Conservation (phyloP, 2,113 vertebrate genomes). For the Jaculus jaculus region DNA sequence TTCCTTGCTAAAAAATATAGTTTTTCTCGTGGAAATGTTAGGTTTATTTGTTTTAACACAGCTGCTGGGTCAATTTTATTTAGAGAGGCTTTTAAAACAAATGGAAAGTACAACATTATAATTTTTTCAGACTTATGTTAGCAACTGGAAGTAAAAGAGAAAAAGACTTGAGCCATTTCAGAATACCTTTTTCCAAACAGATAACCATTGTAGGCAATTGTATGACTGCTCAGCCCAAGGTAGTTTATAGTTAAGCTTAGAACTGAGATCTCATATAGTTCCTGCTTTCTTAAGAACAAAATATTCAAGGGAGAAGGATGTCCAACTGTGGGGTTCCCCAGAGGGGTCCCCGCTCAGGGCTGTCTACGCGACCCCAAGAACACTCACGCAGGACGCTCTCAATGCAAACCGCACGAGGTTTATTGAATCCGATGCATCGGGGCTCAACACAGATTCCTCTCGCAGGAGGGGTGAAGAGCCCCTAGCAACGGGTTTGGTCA, state of each 20-base stretch:
- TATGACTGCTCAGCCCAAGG: background rate
- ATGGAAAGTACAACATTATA: slow-evolving; percentile 15
- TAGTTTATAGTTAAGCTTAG: background rate
- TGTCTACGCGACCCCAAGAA: too few relatives aligned
- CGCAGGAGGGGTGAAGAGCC: too few relatives aligned
- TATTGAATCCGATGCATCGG: too few relatives aligned
- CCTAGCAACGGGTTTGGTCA: too few relatives aligned
- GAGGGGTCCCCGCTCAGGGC: too few relatives aligned
- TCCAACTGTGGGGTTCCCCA: too few relatives aligned
- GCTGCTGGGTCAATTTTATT: slow-evolving; percentile 21
- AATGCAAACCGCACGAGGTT: too few relatives aligned
- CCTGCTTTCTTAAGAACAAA: background rate
- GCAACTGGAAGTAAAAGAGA: background rate
- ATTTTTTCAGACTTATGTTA: slow-evolving; percentile 48
- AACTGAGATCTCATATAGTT: background rate
- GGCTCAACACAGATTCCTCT: too few relatives aligned
- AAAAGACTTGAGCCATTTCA: background rate
- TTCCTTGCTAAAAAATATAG: slow-evolving; percentile 25
- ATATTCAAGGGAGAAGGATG: background rate
- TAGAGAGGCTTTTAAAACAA: slow-evolving; percentile 50
- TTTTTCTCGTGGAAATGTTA: slow-evolving; percentile 34
- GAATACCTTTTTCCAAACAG: background rate
- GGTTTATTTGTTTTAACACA: slow-evolving; percentile 38
- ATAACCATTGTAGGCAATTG: background rate
- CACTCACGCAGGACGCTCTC: too few relatives aligned